A percentile compares a stretch with the other conserved stretches of the same genome.
phyloP scores from a whole-genome alignment of 2,797 vertebrate genomes.

The Siniperca scherzeri region DNA sequence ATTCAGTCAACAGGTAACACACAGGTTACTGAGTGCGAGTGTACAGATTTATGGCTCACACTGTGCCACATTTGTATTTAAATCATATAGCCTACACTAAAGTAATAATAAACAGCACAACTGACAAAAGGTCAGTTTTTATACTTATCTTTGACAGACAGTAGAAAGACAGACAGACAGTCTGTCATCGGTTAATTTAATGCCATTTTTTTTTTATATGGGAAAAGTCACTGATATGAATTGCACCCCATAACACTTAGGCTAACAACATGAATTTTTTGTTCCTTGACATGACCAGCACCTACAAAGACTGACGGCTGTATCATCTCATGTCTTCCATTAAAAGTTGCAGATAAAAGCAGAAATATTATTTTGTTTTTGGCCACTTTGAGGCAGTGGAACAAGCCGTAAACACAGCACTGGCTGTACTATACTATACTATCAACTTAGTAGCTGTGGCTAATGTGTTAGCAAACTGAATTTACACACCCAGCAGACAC shows the following conservation, averaged over 20 bases:
- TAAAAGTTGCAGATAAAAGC: not conserved
- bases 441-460: too few species aligned
- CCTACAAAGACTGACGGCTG: not conserved
- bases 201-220: not conserved
- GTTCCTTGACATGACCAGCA: not conserved
- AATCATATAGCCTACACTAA: not conserved
- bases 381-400: too few species aligned
- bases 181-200: not conserved
- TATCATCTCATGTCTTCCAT: not conserved
- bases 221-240: not conserved
- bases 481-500: too few species aligned
- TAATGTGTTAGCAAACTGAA: too few species aligned
- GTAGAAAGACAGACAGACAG: too few species aligned
- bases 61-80: not conserved
- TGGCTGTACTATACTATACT: too few species aligned
- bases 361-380: not conserved
- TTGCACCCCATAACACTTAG: not conserved
- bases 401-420: too few species aligned
- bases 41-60: slow-evolving; percentile 13
- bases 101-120: not conserved
- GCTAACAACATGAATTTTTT: not conserved
- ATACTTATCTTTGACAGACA: too few species aligned
- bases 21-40: slow-evolving; percentile 13
- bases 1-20: slow-evolving; percentile 49
- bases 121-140: not conserved